Evolutionary conservation across 2,888 invertebrate species (phyloP), one percentile per base, ranked within the genome.

Genomic region (Hirtodrosophila cameraria): DNA sequence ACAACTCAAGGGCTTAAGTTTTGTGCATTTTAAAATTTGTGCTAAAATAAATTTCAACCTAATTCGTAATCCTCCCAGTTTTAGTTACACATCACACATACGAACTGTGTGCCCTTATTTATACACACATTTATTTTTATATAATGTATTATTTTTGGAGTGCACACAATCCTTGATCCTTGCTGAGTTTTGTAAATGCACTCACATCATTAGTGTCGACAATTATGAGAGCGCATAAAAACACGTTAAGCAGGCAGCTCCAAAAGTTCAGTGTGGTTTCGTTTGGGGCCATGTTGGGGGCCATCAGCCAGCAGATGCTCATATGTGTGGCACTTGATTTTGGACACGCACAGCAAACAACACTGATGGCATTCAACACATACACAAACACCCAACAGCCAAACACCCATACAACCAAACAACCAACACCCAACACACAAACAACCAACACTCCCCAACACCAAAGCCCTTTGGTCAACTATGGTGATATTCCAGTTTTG

Each of bases 381-480:
- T n/a, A n/a, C n/a, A n/a, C n/a, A n/a, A n/a, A n/a, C n/a, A n/a
- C n/a, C n/a, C n/a, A n/a, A n/a, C n/a, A n/a, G n/a, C n/a, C n/a
- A n/a, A n/a, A n/a, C n/a, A n/a, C n/a, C n/a, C n/a, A n/a, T n/a
- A n/a, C n/a, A n/a, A n/a, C n/a, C n/a, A n/a, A n/a, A n/a, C n/a
- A n/a, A n/a, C n/a, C n/a, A n/a, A n/a, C n/a, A n/a, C n/a, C n/a
- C n/a, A n/a, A n/a, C n/a, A n/a, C n/a, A n/a, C n/a, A n/a, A n/a
- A n/a, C n/a, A n/a, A n/a, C n/a, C n/a, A n/a, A n/a, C n/a, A n/a
- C n/a, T n/a, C n/a, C 6, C 49, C 28, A 7, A 18, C 33, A 27
- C 33, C 35, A 67, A 73, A 74, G 74, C 69, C 73, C 64, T 76
- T 83, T 83, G 81, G 73, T 76, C 70, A 70, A 68, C 70, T 74